A percentile compares a stretch with the other conserved stretches of the same genome.
Conservation (phyloP, 1,140 invertebrate genomes). For the Wasmannia auropunctata region DNA sequence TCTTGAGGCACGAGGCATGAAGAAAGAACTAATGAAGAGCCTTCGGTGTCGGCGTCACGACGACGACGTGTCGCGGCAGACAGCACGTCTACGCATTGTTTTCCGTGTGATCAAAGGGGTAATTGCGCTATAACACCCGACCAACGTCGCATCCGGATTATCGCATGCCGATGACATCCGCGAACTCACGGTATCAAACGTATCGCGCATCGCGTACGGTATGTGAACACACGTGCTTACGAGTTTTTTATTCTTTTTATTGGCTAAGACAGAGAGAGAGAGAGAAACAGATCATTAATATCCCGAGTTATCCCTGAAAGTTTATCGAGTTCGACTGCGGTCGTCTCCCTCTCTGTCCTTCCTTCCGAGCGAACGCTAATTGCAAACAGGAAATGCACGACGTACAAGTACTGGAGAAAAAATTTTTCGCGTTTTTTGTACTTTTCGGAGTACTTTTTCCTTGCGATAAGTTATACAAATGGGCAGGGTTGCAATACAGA, state of each 20-base stretch:
- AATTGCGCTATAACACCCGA: not conserved
- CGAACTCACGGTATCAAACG: not conserved
- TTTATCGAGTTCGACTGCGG: slow-evolving; percentile 56
- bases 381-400: slow-evolving; percentile 25
- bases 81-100: not conserved
- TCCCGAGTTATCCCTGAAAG: slow-evolving; percentile 67
- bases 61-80: not conserved
- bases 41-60: slow-evolving; percentile 10
- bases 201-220: slow-evolving; percentile 1
- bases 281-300: slow-evolving; percentile 16
- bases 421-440: not conserved
- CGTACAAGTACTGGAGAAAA: not conserved
- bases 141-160: not conserved
- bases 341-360: slow-evolving; percentile 42
- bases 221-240: not conserved
- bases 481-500: not conserved
- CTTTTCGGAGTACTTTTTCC: not conserved
- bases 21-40: not conserved
- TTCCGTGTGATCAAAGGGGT: not conserved
- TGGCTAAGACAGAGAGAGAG: not conserved
- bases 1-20: not conserved
- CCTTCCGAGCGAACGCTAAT: slow-evolving; percentile 1
- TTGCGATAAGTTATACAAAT: not conserved
- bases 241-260: not conserved
- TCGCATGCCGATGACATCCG: not conserved